Percentiles rank a stretch among this genome's conserved stretches.
Evolutionary conservation across 2,888 invertebrate species (phyloP).

Genomic region (Pycnomerus fuliginosus): DNA sequence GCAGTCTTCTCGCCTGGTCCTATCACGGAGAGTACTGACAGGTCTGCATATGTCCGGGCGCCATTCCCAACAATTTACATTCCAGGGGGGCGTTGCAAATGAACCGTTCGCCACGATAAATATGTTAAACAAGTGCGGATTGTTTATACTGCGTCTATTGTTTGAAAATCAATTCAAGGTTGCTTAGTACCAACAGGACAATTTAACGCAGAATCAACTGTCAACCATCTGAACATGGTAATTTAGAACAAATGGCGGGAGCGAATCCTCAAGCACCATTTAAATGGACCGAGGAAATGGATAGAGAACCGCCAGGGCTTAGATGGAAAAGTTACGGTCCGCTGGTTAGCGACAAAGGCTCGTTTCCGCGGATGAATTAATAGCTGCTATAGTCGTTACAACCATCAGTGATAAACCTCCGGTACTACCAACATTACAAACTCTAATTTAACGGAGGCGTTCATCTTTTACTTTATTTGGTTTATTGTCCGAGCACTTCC

Average conservation of each 20-base stretch:
- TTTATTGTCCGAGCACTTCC: too few species aligned
- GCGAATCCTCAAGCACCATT: too few species aligned
- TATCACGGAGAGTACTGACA: slow-evolving; percentile 8
- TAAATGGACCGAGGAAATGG: too few species aligned
- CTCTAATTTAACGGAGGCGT: too few species aligned
- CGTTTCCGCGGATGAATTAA: slow-evolving; percentile 24
- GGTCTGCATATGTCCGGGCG: too few species aligned
- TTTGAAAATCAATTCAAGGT: too few species aligned
- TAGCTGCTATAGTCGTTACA: slow-evolving; percentile 21
- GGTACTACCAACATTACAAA: slow-evolving; percentile 3
- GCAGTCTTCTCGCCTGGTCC: slow-evolving; percentile 7
- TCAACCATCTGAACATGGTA: too few species aligned
- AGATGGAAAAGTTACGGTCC: slow-evolving; percentile 22
- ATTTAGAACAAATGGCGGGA: too few species aligned
- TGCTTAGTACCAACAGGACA: too few species aligned
- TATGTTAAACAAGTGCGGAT: slow-evolving; percentile 11
- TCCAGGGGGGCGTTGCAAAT: slow-evolving; percentile 10
- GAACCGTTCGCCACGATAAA: slow-evolving; percentile 8
- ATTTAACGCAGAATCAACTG: too few species aligned
- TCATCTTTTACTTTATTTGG: too few species aligned
- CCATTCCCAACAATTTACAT: slow-evolving; percentile 8
- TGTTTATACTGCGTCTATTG: too few species aligned
- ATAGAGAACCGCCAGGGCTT: slow-evolving; percentile 9
- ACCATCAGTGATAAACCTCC: slow-evolving; percentile 13
- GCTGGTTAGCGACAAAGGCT: slow-evolving; percentile 22